A percentile compares a stretch with the other conserved stretches of the same genome.
Evolutionary conservation across 2,888 invertebrate genomes (phyloP).

Genomic region (Cheilosia scutellata): DNA sequence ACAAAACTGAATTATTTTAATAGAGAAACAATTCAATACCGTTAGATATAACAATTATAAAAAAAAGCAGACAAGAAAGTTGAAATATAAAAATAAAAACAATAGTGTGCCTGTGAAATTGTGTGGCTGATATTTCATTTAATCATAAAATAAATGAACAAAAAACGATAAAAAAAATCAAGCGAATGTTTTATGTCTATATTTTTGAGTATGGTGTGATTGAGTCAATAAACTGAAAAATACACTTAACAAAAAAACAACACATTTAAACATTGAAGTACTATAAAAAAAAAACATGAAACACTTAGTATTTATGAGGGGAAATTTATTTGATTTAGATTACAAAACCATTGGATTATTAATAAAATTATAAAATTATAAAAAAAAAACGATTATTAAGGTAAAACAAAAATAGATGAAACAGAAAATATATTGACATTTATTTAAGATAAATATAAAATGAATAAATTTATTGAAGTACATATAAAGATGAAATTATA

Average conservation of each 20-base stretch:
- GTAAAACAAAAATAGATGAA: slow-evolving; percentile 66
- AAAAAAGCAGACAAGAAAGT: slow-evolving; percentile 42
- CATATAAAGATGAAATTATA: slow-evolving; percentile 73
- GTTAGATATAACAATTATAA: slow-evolving; percentile 55
- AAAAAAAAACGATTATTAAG: slow-evolving; percentile 67
- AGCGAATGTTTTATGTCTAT: slow-evolving; percentile 57
- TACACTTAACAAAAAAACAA: slow-evolving; percentile 57
- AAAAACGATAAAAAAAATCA: slow-evolving; percentile 50
- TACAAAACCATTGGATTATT: slow-evolving; percentile 70
- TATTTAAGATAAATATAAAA: slow-evolving; percentile 73
- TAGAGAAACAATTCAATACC: slow-evolving; percentile 70
- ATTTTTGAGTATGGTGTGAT: slow-evolving; percentile 73
- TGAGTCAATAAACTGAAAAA: slow-evolving; percentile 66
- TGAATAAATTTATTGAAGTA: slow-evolving; percentile 73
- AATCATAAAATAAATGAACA: slow-evolving; percentile 47
- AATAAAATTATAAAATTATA: slow-evolving; percentile 50
- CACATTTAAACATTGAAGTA: slow-evolving; percentile 68
- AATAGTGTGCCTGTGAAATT: slow-evolving; percentile 67
- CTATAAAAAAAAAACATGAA: slow-evolving; percentile 70
- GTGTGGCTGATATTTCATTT: slow-evolving; percentile 64
- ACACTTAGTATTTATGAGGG: slow-evolving; percentile 69
- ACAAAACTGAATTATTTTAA: slow-evolving; percentile 61
- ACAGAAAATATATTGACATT: slow-evolving; percentile 72
- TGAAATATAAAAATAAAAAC: slow-evolving; percentile 55
- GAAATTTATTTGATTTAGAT: slow-evolving; percentile 71